Evolutionary conservation across 1,140 invertebrate genomes (phyloP), one percentile per base, ranked within the genome.

Genomic region (Ectropis grisescens): DNA sequence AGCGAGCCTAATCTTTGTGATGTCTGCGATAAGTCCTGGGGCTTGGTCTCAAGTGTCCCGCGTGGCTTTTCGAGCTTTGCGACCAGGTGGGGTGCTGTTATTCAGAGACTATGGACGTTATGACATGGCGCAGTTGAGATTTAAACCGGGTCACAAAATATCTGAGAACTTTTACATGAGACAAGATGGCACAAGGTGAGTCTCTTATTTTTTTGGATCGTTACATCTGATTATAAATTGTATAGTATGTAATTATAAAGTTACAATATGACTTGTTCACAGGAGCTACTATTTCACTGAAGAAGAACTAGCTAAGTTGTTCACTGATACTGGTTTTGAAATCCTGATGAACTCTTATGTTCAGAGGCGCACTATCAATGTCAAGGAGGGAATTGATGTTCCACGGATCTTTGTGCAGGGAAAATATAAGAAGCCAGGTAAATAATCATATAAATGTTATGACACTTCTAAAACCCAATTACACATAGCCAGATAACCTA

Each of bases 91-190:
- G 9, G 62, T 93, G 19, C 62, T 99, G 2, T 71, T 99, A 2
- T 95, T 99, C 54, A 82, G 98, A 53, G 98, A 99, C 83, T 99
- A 99, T 81, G 98, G 96, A 0, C 75, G 96, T n/a, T 96, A 98
- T 67, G 98, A 99, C 78, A 94, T 99, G 90, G 94, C 98, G 1
- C 97, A 99, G 74, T 58, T 99, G 1, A 83, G 97, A 30, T 99
- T 98, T 71, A 91, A 94, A 47, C 87, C 93, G 2, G 96, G 96
- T 0, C 90, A 94, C 65, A 98, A 98, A 79, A 93, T 98, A 39
- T 69, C 87, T 4, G 95, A 98, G 12, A 98, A 98, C 76, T 93
- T 98, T 50, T 99, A 99, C 68, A 92, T 95, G 70, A 82, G 98
- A 12, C 97, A 98, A 68, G 98, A 99, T 88, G 97, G 97, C 2